Evolutionary conservation across 2,888 invertebrate species (phyloP).

Genomic region (Lasioglossum malachurum): DNA sequence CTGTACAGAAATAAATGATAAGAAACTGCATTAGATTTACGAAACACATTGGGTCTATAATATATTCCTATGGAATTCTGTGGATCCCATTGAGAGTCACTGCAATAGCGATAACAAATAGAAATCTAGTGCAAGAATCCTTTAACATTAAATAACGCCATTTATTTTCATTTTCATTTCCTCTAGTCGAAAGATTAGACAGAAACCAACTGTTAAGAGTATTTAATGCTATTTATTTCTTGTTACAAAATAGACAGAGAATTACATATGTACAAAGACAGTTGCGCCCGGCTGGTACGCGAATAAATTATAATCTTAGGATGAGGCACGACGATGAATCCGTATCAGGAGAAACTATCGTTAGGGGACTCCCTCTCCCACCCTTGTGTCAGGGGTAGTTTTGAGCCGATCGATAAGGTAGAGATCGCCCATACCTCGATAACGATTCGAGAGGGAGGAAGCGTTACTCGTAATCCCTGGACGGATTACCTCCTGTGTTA

Average conservation of each 20-base stretch:
- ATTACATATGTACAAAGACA: constrained; percentile 70
- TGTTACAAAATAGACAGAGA: constrained; percentile 62
- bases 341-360: not conserved
- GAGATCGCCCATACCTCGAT: constrained; percentile 42
- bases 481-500: constrained; percentile 11
- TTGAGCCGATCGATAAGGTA: constrained; percentile 66
- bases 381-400: constrained; percentile 30
- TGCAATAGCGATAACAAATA: not conserved
- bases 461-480: constrained; percentile 14
- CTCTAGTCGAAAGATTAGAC: not conserved
- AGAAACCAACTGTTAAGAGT: not conserved
- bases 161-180: not conserved
- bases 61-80: not conserved
- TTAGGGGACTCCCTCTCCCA: constrained; percentile 1
- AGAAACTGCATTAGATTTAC: not conserved
- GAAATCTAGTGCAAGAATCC: not conserved
- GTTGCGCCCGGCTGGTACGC: constrained; percentile 15
- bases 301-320: constrained; percentile 56
- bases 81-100: not conserved
- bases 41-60: not conserved
- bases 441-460: constrained; percentile 21
- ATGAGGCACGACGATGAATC: constrained; percentile 27
- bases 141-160: not conserved
- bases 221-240: constrained; percentile 57
- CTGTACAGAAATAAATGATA: constrained; percentile 63